phyloP scores from a whole-genome alignment of 2,113 vertebrate genomes.

The Dicaeum eximium region DNA sequence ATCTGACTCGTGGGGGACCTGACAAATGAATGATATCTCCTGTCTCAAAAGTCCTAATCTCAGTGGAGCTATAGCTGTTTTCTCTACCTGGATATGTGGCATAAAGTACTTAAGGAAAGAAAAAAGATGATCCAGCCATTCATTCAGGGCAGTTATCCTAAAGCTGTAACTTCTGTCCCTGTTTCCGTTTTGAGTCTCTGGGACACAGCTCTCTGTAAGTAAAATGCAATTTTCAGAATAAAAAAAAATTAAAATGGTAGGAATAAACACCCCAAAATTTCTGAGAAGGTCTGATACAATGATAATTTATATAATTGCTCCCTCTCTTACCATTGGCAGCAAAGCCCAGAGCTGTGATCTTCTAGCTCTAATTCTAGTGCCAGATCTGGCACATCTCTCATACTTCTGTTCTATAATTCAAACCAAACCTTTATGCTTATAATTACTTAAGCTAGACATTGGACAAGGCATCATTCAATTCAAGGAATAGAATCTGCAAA shows the following conservation, averaged over 20 bases:
- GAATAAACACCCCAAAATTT: neutral
- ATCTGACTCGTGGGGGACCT: neutral
- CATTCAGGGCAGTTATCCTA: neutral
- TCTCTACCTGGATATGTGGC: neutral
- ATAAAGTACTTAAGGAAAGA: neutral
- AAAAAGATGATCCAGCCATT: neutral
- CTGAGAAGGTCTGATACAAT: neutral
- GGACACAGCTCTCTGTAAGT: neutral
- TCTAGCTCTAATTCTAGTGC: neutral
- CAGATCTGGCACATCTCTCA: neutral
- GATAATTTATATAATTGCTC: neutral
- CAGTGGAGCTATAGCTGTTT: neutral
- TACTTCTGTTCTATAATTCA: neutral
- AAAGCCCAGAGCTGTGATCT: neutral
- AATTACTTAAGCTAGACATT: neutral
- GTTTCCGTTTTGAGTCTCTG: neutral
- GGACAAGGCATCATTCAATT: neutral
- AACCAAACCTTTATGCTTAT: neutral
- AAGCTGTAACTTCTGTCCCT: neutral
- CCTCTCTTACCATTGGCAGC: accelerated
- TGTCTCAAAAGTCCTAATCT: neutral
- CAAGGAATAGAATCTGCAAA: neutral
- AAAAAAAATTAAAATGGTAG: neutral
- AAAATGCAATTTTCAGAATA: neutral
- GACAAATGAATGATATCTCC: neutral